Evolutionary conservation across 1,140 invertebrate species (phyloP), one percentile per base, ranked within the genome.

Genomic region (Drosophila novamexicana): DNA sequence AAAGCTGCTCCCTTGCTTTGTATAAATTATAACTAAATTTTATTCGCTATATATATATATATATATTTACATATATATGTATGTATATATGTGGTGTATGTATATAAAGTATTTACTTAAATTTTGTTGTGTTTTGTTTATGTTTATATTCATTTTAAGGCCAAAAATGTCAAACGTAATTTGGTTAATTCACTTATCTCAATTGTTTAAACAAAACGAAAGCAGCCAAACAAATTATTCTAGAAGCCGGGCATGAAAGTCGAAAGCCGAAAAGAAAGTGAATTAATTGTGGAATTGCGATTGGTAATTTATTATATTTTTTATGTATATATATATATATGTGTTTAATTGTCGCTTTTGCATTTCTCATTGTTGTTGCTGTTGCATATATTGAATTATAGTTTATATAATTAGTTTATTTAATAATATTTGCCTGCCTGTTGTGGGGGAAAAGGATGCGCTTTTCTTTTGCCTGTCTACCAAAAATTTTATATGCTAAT

Each of bases 1-100:
- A 88, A 88, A 88, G 83, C 79, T 88, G 83, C 79, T 86, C 83
- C 83, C 83, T 86, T 86, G 83, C 83, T 88, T 79, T 86, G 83
- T 86, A 86, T 88, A 86, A 86, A 82, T 79, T 88, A 86, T 56
- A 86, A 73, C 82, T 86, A 86, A 77, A 77, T 53, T 68, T 80
- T 79, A 79, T 69, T 59, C 62, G 64, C 73, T 84, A 84, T 77
- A 75, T 81, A 73, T 74, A 82, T 80, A 64, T 83, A 73, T 83
- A 75, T 83, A 71, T 84, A 54, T 79, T 0, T 22, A 22, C 3
- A 22, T 22, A 73, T 75, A 37, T 64, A 36, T 54, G 14, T 66
- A 50, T 77, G 52, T 75, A 78, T 81, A 81, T 88, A 79, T 75
- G 37, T 70, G 36, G 29, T 70, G 67, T 78, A 61, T 78, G 75